Evolutionary conservation across 2,888 invertebrate species (phyloP).

Genomic region (Pomacea canaliculata): DNA sequence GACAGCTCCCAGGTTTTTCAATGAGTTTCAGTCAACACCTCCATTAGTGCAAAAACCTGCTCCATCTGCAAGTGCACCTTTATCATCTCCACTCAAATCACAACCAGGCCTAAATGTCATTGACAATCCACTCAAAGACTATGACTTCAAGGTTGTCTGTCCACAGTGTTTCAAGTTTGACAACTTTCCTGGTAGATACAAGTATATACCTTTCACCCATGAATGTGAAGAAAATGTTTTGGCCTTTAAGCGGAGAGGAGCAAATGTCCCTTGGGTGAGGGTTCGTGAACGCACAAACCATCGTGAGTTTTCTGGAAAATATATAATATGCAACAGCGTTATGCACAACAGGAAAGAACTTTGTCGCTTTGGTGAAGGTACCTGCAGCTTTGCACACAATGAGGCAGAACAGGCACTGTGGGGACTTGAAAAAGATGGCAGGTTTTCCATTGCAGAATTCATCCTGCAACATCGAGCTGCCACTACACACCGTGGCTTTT

Average conservation of each 20-base stretch:
- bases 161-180: constrained; percentile 19
- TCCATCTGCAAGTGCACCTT: no score
- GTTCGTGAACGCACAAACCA: constrained; percentile 60
- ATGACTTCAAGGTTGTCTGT: constrained; percentile 21
- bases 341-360: constrained; percentile 34
- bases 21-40: background rate
- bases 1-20: background rate
- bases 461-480: constrained; percentile 51
- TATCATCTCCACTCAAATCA: no score
- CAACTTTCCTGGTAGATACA: constrained; percentile 17
- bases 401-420: constrained; percentile 57
- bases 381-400: constrained; percentile 62
- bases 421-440: constrained; percentile 60
- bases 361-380: constrained; percentile 52
- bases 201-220: constrained; percentile 34
- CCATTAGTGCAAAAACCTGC: background rate
- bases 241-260: constrained; percentile 34
- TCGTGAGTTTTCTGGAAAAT: constrained; percentile 56
- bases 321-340: constrained; percentile 56
- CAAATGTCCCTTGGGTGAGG: constrained; percentile 40
- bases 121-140: constrained; percentile 17
- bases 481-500: constrained; percentile 33
- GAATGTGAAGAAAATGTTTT: constrained; percentile 58
- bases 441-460: constrained; percentile 61
- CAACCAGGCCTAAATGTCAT: background rate